phyloP scores from a whole-genome alignment of 2,888 invertebrate genomes.

The Caenorhabditis sp. region DNA sequence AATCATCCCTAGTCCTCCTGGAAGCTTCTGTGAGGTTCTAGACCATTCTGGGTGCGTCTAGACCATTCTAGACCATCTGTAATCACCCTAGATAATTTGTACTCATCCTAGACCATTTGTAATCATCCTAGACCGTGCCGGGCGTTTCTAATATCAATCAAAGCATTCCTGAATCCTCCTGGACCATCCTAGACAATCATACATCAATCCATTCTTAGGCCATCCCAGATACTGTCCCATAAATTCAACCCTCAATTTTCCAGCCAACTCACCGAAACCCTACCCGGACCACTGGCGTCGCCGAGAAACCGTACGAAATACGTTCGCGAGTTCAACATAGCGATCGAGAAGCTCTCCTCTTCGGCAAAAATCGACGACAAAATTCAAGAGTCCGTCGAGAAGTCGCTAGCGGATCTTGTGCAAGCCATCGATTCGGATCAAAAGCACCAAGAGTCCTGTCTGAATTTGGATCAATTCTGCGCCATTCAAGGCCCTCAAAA shows the following conservation, averaged over 20 bases:
- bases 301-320: conserved; percentile 55
- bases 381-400: conserved; percentile 35
- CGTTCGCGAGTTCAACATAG: conserved; percentile 51
- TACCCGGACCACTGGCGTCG: conserved; percentile 35
- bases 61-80: too few relatives aligned
- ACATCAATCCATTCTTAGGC: too few relatives aligned
- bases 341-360: conserved; percentile 28
- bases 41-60: too few relatives aligned
- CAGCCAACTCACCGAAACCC: conserved; percentile 26
- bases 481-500: conserved; percentile 37
- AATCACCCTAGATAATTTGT: too few relatives aligned
- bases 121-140: too few relatives aligned
- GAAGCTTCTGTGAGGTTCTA: too few relatives aligned
- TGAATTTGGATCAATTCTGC: conserved; percentile 53
- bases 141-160: too few relatives aligned
- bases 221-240: not conserved
- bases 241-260: not conserved
- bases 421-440: conserved; percentile 41
- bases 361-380: conserved; percentile 23
- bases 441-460: conserved; percentile 14
- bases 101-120: too few relatives aligned
- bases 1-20: too few relatives aligned
- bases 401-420: conserved; percentile 31
- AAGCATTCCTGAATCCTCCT: too few relatives aligned
- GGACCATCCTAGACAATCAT: too few relatives aligned